Evolutionary conservation across 2,888 invertebrate genomes (phyloP).

Genomic region (Epistrophe grossulariae): DNA sequence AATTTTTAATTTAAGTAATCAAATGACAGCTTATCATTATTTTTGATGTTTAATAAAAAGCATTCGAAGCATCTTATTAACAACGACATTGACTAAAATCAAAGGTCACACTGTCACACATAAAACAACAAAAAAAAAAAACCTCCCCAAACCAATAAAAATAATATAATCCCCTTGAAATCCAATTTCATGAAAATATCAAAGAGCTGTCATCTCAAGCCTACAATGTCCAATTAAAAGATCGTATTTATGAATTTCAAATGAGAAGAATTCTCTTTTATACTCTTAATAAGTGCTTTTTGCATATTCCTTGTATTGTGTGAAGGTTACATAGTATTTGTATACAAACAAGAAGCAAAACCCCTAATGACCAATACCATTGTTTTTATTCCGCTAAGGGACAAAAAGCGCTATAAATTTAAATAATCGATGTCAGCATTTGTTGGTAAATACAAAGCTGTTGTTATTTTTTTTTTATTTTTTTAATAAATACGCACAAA

Average conservation of each 20-base stretch:
- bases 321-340: not conserved
- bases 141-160: not conserved
- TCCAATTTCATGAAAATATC: slow-evolving; percentile 47
- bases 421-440: slow-evolving; percentile 57
- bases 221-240: slow-evolving; percentile 48
- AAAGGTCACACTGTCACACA: slow-evolving; percentile 1
- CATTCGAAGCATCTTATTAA: not conserved
- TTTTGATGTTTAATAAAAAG: not conserved
- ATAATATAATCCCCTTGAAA: slow-evolving; percentile 17
- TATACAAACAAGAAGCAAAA: slow-evolving; percentile 19
- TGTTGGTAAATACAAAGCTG: slow-evolving; percentile 35
- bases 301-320: slow-evolving; percentile 26
- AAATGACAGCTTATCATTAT: not conserved
- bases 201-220: slow-evolving; percentile 41
- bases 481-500: slow-evolving; percentile 3
- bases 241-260: slow-evolving; percentile 52
- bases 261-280: slow-evolving; percentile 39
- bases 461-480: slow-evolving; percentile 16
- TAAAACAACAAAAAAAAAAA: not conserved
- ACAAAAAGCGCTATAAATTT: slow-evolving; percentile 43
- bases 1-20: not conserved
- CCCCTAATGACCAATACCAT: slow-evolving; percentile 45
- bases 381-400: slow-evolving; percentile 32
- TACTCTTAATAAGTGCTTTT: slow-evolving; percentile 23
- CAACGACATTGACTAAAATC: not conserved